Evolutionary conservation across 2,888 invertebrate species (phyloP).

Genomic region (Eudemis profundana): DNA sequence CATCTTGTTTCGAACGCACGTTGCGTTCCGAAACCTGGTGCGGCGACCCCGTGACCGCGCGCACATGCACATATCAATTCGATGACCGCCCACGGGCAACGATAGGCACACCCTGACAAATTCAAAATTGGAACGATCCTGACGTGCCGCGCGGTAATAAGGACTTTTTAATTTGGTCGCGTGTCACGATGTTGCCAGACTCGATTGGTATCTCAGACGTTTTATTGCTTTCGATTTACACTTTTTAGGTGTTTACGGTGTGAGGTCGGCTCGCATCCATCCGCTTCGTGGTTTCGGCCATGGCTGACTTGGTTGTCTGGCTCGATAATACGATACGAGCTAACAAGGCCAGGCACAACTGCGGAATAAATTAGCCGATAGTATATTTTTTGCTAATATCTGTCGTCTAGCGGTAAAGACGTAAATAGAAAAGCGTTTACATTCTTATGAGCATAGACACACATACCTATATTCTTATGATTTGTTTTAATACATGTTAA

Average conservation of each 20-base stretch:
- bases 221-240: constrained; percentile 79
- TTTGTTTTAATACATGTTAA: no score
- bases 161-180: constrained; percentile 46
- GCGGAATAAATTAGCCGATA: not conserved
- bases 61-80: constrained; percentile 80
- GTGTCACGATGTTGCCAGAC: constrained; percentile 60
- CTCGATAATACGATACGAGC: not conserved
- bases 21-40: constrained; percentile 65
- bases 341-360: constrained; percentile 10
- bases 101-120: constrained; percentile 63
- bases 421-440: no score
- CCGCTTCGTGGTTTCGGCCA: constrained; percentile 72
- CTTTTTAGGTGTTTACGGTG: constrained; percentile 79
- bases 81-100: constrained; percentile 79
- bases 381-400: not conserved
- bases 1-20: constrained; percentile 52
- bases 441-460: no score
- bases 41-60: constrained; percentile 81
- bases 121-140: constrained; percentile 62
- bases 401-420: constrained; percentile 47
- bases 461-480: no score
- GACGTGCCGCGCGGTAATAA: constrained; percentile 17
- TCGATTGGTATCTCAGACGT: constrained; percentile 68
- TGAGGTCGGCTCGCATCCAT: constrained; percentile 77
- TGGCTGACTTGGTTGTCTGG: constrained; percentile 45